Evolutionary conservation across 1,140 invertebrate genomes (phyloP).

Genomic region (Patella vulgata): DNA sequence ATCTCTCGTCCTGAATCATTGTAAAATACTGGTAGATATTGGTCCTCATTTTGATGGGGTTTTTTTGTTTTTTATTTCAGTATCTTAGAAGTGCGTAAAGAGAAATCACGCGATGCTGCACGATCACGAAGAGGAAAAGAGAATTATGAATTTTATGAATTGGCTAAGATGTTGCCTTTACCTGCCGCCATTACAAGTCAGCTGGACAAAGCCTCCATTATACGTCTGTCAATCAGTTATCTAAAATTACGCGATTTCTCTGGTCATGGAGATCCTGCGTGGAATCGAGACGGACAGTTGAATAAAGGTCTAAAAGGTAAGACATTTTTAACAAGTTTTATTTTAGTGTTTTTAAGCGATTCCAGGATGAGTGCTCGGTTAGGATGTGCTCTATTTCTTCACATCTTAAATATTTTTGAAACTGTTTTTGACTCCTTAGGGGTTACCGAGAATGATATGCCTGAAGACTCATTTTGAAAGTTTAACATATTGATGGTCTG

Average conservation of each 20-base stretch:
- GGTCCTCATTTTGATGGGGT: background rate
- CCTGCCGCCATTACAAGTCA: constrained; percentile 97
- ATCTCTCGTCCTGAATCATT: background rate
- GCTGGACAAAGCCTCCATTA: constrained; percentile 98
- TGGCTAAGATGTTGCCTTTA: constrained; percentile 96
- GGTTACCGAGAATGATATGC: too few relatives aligned
- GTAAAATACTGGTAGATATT: background rate
- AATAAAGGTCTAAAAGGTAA: constrained; percentile 89
- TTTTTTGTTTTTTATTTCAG: constrained; percentile 70
- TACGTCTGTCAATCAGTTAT: constrained; percentile 97
- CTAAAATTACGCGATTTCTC: constrained; percentile 96
- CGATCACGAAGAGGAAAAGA: constrained; percentile 94
- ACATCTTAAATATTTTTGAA: too few relatives aligned
- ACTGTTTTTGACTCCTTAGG: too few relatives aligned
- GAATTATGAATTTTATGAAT: constrained; percentile 98
- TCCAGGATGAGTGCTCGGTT: too few relatives aligned
- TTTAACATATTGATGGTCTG: too few relatives aligned
- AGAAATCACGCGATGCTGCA: constrained; percentile 96
- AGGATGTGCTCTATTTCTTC: too few relatives aligned
- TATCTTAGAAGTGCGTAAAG: constrained; percentile 94
- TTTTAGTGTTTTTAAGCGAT: background rate
- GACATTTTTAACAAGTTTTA: constrained; percentile 38
- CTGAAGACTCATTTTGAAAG: too few relatives aligned
- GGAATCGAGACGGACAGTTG: constrained; percentile 76
- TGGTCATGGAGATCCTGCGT: constrained; percentile 92